Evolutionary conservation across 2,797 vertebrate genomes (phyloP).

Genomic region (Typhlichthys eigenmanni): DNA sequence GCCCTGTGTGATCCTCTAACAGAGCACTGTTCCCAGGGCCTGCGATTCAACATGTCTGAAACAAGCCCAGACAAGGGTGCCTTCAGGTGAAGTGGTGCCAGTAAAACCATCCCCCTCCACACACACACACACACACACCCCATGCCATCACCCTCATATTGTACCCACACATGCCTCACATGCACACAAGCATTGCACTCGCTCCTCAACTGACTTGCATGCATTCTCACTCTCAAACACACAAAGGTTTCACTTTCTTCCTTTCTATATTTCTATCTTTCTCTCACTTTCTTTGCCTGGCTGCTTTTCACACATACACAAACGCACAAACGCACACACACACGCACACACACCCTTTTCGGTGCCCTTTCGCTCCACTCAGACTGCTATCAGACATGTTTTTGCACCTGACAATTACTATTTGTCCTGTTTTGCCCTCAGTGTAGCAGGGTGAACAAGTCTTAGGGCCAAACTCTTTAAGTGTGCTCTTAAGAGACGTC

Average conservation of each 20-base stretch:
- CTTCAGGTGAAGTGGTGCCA: slow-evolving; percentile 60
- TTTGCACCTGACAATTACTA: slow-evolving; percentile 54
- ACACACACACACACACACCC: slow-evolving; percentile 62
- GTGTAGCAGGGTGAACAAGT: slow-evolving; percentile 25
- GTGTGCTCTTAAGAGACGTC: slow-evolving; percentile 33
- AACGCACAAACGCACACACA: slow-evolving; percentile 18
- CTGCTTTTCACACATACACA: slow-evolving; percentile 5
- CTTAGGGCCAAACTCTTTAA: slow-evolving; percentile 4
- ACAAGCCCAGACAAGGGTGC: slow-evolving; percentile 72
- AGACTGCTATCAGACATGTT: slow-evolving; percentile 44
- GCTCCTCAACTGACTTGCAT: not conserved
- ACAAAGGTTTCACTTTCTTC: slow-evolving; percentile 9
- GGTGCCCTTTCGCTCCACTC: slow-evolving; percentile 1
- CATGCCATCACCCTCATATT: slow-evolving; percentile 20
- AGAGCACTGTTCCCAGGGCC: slow-evolving; percentile 43
- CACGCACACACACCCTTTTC: slow-evolving; percentile 13
- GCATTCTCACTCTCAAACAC: slow-evolving; percentile 19
- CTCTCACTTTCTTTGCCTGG: too few species aligned
- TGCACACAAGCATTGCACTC: slow-evolving; percentile 10
- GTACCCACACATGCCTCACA: slow-evolving; percentile 19
- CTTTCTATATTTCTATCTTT: not conserved
- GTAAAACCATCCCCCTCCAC: slow-evolving; percentile 63
- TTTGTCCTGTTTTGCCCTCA: slow-evolving; percentile 28
- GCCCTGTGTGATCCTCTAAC: slow-evolving; percentile 61
- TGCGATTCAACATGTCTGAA: slow-evolving; percentile 52